These are phyloP conservation scores for Pituophis catenifer DNA, from an alignment of 2,113 vertebrate genomes.

Conservation along the genomic window DNA sequence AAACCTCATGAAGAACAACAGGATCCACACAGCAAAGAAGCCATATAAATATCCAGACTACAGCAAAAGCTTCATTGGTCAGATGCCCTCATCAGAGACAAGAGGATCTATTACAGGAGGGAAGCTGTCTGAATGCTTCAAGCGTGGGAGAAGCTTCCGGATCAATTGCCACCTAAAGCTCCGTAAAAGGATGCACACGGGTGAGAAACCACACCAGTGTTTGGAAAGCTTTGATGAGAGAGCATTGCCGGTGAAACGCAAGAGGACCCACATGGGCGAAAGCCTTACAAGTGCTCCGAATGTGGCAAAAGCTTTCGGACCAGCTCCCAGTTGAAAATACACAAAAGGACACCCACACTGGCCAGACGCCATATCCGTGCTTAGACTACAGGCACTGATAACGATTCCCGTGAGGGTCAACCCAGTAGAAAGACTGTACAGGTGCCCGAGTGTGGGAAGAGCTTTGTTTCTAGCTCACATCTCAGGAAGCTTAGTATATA, in stretches of 20 bases:
- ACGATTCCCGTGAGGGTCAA: neutral
- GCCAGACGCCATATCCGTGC: neutral
- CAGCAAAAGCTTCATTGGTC: neutral
- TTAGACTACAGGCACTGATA: neutral
- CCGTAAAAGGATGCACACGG: slow-evolving; percentile 30
- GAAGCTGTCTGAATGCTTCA: neutral
- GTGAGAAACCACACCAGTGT: slow-evolving; percentile 41
- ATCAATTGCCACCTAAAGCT: neutral
- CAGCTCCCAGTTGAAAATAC: slow-evolving; percentile 41
- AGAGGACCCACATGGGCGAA: slow-evolving; percentile 52
- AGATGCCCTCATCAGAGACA: slow-evolving; percentile 46
- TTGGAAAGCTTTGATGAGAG: slow-evolving; percentile 31
- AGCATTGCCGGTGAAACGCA: slow-evolving; percentile 35
- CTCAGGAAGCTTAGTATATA: neutral
- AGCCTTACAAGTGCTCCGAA: slow-evolving; percentile 44
- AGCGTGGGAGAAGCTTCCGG: slow-evolving; percentile 33
- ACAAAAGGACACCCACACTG: slow-evolving; percentile 28
- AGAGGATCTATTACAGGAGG: slow-evolving; percentile 29
- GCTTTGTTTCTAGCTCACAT: neutral
- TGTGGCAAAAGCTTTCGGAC: slow-evolving; percentile 56
- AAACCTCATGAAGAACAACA: slow-evolving; percentile 43
- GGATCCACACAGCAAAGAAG: slow-evolving; percentile 31
- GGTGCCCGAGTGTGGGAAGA: neutral
- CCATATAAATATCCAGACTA: neutral
- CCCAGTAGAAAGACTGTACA: neutral